Base-by-base conservation (phyloP, 2,888 invertebrate species). In the Eupsilia transversa region DNA sequence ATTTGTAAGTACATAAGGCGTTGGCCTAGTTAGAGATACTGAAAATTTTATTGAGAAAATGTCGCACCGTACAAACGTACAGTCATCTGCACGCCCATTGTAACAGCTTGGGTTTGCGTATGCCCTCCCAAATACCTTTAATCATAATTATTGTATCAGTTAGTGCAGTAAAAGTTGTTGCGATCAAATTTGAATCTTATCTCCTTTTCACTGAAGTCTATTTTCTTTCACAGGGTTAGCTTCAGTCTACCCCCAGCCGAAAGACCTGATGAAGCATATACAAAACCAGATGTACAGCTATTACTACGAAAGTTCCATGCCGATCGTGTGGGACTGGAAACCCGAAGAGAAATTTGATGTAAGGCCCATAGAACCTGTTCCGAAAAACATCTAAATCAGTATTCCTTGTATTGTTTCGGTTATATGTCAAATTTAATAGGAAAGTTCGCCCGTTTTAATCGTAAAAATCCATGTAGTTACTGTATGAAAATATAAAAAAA, bases 201-300 rank as follows among this genome's bases (percentile, higher is more conserved):
- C 10, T 17, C 20, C 3, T 52, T 57, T 49, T 38, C 0, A 43
- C 49, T 72, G 52, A 74, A 64, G 57, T 74, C 3, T 20, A 41
- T 54, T 69, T 78, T 74, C 52, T 75, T 91, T 86, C 92, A 30
- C 91, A 98, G 98, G 98, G 94, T 96, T 98, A 84, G 98, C 99
- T 5, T 98, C 98, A 5, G 97, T 98, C 6, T 99, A 99, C 92
- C 99, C 99, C 0, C 98, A 98, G 93, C 99, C 99, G 57, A 97
- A 97, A 86, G 97, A 99, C 90, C 97, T 98, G 89, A 94, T 97
- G 72, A 95, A 97, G 82, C 98, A 98, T 93, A 97, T 99, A 52
- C 96, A 97, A 88, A 97, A 97, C 73, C 98, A 98, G 92, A 97
- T 98, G 95, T 99, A 98, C 94, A 97, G 97, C 92, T 97, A 97